These are phyloP conservation scores for Pogonomyrmex californicus DNA, from an alignment of 1,140 invertebrate genomes.

Conservation along the genomic window DNA sequence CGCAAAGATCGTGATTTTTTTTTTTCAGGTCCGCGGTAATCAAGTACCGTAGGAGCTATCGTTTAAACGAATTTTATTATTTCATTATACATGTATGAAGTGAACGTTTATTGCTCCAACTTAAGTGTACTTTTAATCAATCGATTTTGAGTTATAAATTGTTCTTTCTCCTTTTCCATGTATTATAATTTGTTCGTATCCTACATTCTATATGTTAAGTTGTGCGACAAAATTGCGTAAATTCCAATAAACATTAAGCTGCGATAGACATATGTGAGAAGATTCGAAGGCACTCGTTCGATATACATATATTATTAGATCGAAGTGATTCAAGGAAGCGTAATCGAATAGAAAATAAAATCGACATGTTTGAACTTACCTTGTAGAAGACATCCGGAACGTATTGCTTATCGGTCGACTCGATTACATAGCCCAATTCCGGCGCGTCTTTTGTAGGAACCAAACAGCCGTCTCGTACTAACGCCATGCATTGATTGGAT, in stretches of 20 bases:
- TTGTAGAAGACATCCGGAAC: conserved; percentile 99
- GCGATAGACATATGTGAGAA: conserved; percentile 25
- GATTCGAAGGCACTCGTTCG: conserved; percentile 51
- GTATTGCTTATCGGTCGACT: conserved; percentile 97
- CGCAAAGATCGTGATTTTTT: conserved; percentile 64
- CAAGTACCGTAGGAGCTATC: conserved; percentile 69
- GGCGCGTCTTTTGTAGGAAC: conserved; percentile 98
- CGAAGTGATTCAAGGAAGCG: conserved; percentile 40
- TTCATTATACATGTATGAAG: conserved; percentile 79
- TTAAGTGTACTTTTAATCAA: conserved; percentile 84
- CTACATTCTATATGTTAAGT: conserved; percentile 28
- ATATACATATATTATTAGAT: conserved; percentile 50
- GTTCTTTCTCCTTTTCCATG: conserved; percentile 77
- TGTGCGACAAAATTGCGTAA: conserved; percentile 9
- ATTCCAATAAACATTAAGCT: conserved; percentile 48
- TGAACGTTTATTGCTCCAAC: conserved; percentile 80
- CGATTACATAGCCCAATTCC: conserved; percentile 98
- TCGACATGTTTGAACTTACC: conserved; percentile 88
- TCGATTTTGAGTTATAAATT: conserved; percentile 84
- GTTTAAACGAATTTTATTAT: conserved; percentile 80
- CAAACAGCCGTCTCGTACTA: conserved; percentile 97
- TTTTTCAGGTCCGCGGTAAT: conserved; percentile 65
- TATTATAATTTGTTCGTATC: conserved; percentile 63
- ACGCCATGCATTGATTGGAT: conserved; percentile 98
- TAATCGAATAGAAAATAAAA: conserved; percentile 40